Evolutionary conservation across 1,140 invertebrate genomes (phyloP).

Genomic region (Neoseiulus cucumeris): DNA sequence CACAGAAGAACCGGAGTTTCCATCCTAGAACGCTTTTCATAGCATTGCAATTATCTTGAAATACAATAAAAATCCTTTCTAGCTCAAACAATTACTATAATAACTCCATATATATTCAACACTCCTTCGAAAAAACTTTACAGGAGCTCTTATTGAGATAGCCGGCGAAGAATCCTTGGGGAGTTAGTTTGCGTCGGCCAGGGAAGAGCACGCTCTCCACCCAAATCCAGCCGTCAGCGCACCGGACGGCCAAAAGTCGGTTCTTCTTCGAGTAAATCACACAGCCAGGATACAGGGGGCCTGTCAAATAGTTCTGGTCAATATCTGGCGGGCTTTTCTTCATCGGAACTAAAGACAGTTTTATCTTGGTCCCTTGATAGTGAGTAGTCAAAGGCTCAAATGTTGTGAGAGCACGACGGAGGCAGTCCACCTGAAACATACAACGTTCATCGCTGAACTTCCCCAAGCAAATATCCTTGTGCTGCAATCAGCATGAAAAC

Average conservation of each 20-base stretch:
- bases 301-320: conserved; percentile 13
- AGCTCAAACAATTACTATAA: too few species aligned
- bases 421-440: conserved; percentile 12
- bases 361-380: conserved; percentile 41
- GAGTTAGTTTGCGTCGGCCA: conserved; percentile 16
- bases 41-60: too few species aligned
- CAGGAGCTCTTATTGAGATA: conserved; percentile 16
- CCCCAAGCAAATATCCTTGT: too few species aligned
- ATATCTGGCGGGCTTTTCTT: conserved; percentile 33
- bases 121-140: background rate
- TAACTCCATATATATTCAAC: too few species aligned
- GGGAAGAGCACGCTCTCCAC: conserved; percentile 15
- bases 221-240: conserved; percentile 19
- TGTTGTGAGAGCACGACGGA: conserved; percentile 3
- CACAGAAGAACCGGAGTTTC: too few species aligned
- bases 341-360: conserved; percentile 33
- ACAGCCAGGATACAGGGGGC: background rate
- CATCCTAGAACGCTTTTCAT: too few species aligned
- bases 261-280: conserved; percentile 12
- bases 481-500: too few species aligned
- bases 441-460: background rate
- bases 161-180: conserved; percentile 21
- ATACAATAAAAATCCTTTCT: too few species aligned
- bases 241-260: conserved; percentile 14
- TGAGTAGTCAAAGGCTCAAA: conserved; percentile 28